Evolutionary conservation across 2,113 vertebrate genomes (phyloP), one percentile per base, ranked within the genome.

Genomic region (Meriones unguiculatus): DNA sequence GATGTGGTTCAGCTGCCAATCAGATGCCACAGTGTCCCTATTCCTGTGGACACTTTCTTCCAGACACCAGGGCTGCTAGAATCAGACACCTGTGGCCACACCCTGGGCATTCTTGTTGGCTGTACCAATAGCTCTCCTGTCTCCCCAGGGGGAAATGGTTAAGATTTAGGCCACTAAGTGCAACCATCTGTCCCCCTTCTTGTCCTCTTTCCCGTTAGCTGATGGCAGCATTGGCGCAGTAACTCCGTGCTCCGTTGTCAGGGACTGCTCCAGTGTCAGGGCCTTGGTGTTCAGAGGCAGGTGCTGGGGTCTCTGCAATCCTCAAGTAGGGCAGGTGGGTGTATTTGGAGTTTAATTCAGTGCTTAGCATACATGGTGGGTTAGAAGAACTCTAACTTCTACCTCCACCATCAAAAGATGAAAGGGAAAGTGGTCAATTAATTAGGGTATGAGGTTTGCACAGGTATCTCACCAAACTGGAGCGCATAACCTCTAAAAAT

Each of bases 331-430:
- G 54, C 97, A 96, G 50, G 46, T 69, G 73, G 35, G 59, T 94
- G 86, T 90, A 94, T 95, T 46, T 82, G 77, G 77, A 97, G 87
- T 95, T 98, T 97, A 95, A 92, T 95, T 97, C 97, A 96, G 93
- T 91, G 88, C 77, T 95, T 88, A 67, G 70, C 87, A 90, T 89
- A 81, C 64, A 93, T 81, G 14, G 89, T 96, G 94, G n/a, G 69
- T 82, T 89, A 90, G 54, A 95, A 92, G 92, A 94, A 50, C 90
- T 93, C 84, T 90, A 88, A 93, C 70, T 93, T 84, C 80, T 94
- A 46, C 18, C 75, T 69, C 72, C 81, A 78, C 90, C 57, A 64
- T 86, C 28, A 62, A 59, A 94, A 46, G 80, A 91, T 64, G 54
- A 90, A 94, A 89, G 82, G 93, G 87, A 93, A 95, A 50, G 62